Evolutionary conservation across 2,888 invertebrate genomes (phyloP).

Genomic region (Ophioninae sp.): DNA sequence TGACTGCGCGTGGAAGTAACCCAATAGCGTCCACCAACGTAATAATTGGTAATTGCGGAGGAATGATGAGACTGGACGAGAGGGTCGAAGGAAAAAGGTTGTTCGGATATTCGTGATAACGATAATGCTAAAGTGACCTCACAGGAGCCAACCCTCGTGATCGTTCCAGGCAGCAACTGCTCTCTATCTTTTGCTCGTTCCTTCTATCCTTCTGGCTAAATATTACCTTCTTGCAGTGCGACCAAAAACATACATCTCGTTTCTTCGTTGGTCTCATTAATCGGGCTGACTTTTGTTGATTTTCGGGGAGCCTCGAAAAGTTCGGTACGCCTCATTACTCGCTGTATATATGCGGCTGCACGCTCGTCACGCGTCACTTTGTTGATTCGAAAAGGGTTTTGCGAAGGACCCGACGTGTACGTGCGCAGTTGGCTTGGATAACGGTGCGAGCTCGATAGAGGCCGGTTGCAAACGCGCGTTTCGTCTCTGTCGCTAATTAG

Average conservation of each 20-base stretch:
- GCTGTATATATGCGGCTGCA: background rate
- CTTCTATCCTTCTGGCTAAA: slow-evolving; percentile 36
- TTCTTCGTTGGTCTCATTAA: slow-evolving; percentile 43
- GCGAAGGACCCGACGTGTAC: background rate
- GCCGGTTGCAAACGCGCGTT: background rate
- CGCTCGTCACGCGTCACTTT: background rate
- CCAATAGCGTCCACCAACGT: background rate
- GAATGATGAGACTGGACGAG: slow-evolving; percentile 1
- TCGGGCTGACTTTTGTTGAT: slow-evolving; percentile 24
- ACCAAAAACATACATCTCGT: background rate
- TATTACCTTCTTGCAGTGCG: slow-evolving; percentile 30
- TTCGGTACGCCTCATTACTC: slow-evolving; percentile 5
- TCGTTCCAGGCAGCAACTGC: background rate
- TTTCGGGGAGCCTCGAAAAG: slow-evolving; percentile 1
- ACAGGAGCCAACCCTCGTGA: slow-evolving; percentile 23
- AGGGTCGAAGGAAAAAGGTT: slow-evolving; percentile 15
- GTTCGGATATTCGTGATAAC: slow-evolving; percentile 41
- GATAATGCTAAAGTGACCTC: slow-evolving; percentile 17
- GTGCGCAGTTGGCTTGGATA: background rate
- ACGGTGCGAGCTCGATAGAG: background rate
- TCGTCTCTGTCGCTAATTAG: slow-evolving; percentile 11
- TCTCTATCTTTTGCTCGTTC: slow-evolving; percentile 11
- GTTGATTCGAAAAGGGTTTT: slow-evolving; percentile 4
- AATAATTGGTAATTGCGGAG: background rate
- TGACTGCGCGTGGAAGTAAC: background rate